Evolutionary conservation across 2,797 vertebrate genomes (phyloP).

Genomic region (Meda fulgida): DNA sequence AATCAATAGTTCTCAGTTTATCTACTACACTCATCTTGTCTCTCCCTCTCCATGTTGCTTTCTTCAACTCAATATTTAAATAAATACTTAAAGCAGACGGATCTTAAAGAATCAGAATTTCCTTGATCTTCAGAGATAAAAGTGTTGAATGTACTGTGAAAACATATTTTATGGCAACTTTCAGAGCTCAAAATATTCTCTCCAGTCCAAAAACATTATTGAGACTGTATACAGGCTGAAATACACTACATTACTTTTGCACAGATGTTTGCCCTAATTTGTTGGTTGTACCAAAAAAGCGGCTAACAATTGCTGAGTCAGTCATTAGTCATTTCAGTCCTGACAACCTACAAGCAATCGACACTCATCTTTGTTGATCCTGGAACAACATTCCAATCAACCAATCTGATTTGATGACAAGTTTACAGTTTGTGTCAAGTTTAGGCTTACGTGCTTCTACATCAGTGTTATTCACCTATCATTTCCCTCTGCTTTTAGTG

Average conservation of each 20-base stretch:
- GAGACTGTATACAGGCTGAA: not conserved
- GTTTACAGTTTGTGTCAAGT: not conserved
- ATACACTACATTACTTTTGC: not conserved
- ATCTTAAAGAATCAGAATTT: conserved; percentile 17
- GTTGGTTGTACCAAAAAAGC: not conserved
- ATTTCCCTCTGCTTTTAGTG: not conserved
- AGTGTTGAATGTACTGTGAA: conserved; percentile 28
- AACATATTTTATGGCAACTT: not conserved
- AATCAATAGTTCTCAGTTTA: not conserved
- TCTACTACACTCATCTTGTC: not conserved
- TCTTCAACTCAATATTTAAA: conserved; percentile 12
- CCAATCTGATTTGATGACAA: not conserved
- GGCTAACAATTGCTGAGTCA: not conserved
- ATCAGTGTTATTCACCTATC: too few species aligned
- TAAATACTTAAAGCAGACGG: not conserved
- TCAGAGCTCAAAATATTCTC: conserved; percentile 1
- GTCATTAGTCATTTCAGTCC: not conserved
- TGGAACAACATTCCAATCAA: not conserved
- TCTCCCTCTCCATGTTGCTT: not conserved
- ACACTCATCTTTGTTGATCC: not conserved
- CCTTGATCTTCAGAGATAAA: conserved; percentile 21
- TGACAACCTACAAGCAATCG: not conserved
- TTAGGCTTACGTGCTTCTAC: too few species aligned
- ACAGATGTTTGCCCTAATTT: not conserved
- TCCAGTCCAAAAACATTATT: not conserved